Evolutionary conservation across 2,797 vertebrate genomes (phyloP), one percentile per base, ranked within the genome.

Genomic region (Sternotherus odoratus): DNA sequence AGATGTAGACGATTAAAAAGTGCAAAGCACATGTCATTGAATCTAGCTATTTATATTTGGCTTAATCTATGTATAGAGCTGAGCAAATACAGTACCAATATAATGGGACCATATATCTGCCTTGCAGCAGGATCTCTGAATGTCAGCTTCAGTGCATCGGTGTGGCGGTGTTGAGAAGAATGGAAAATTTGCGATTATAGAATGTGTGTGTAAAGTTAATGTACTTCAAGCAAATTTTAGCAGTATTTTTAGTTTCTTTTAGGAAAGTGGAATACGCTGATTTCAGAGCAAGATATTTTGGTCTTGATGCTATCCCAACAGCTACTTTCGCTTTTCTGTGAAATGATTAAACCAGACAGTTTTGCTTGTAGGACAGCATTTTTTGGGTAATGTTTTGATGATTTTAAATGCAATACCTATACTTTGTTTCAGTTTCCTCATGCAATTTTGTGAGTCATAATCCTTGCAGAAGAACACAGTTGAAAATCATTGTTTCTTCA

Each of bases 401-500:
- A 50, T 93, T 97, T 97, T 93, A 84, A 89, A 1, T 91, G 88
- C 0, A 36, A 94, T 93, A 97, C 95, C 96, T 96, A 77, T 96
- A 39, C 91, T 92, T 92, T 0, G 5, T 88, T 97, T 86, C 85
- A 60, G 81, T 90, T 95, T 89, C 85, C 93, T 86, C 88, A 54
- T 95, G 86, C 94, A 79, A 89, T 91, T 96, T 89, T 88, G 30
- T 97, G 96, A 97, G 91, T 97, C 96, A 96, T 96, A 97, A 96
- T 97, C 94, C 91, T 96, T 96, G 88, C 80, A 88, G 85, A 92
- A 95, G 94, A 95, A 86, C 88, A 90, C 81, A 69, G 88, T 92
- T 96, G 96, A 97, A 97, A 96, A 95, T 97, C 96, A 96, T 96
- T 21, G 95, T 96, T 96, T 90, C 91, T 90, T 83, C 85, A 81